Conservation (phyloP, 2,797 vertebrate species). For the Miopithecus talapoin region DNA sequence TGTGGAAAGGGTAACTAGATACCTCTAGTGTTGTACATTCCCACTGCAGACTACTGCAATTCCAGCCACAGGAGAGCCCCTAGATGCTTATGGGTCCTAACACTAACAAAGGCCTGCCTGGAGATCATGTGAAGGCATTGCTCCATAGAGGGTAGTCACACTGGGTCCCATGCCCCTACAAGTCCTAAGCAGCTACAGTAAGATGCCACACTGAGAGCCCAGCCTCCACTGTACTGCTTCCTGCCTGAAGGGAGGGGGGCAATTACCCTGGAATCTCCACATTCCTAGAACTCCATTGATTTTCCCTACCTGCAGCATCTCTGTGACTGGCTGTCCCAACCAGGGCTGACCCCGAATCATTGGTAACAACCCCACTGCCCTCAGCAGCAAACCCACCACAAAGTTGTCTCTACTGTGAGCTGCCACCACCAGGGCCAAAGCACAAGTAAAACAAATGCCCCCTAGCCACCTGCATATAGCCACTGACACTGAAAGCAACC, state of each 20-base stretch:
- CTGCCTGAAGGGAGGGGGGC: not conserved
- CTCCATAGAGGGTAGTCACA: not conserved
- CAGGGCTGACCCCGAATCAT: not conserved
- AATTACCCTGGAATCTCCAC: not conserved
- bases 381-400: not conserved
- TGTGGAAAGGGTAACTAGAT: not conserved
- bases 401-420: not conserved
- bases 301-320: not conserved
- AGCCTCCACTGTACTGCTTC: not conserved
- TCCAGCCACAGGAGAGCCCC: not conserved
- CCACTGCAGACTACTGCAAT: not conserved
- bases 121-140: not conserved
- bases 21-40: not conserved
- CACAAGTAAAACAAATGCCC: not conserved
- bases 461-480: not conserved
- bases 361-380: not conserved
- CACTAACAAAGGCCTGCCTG: not conserved
- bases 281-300: not conserved
- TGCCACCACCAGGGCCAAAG: not conserved
- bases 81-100: not conserved
- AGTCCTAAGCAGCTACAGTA: not conserved
- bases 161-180: not conserved
- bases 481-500: not conserved
- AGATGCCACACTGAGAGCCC: not conserved
- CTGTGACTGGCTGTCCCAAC: not conserved